Evolutionary conservation across 2,888 invertebrate species (phyloP).

Genomic region (Schizotus pectinicornis): DNA sequence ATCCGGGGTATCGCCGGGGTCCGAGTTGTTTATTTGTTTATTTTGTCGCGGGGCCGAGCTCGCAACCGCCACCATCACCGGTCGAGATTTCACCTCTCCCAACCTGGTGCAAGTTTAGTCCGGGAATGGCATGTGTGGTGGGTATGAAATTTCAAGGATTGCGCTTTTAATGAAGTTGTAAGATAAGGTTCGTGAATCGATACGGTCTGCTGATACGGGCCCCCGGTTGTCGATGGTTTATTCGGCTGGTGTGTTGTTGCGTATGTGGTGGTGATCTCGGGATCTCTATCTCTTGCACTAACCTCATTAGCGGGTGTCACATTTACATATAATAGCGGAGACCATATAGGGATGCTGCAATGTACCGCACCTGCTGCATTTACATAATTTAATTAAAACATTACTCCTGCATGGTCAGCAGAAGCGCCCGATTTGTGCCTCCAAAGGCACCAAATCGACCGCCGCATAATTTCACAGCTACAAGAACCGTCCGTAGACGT

Average conservation of each 20-base stretch:
- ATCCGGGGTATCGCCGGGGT: conserved; percentile 36
- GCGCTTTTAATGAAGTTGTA: conserved; percentile 43
- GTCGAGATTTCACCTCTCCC: too few species aligned
- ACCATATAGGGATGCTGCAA: conserved; percentile 40
- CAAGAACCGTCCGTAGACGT: too few species aligned
- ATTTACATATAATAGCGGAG: conserved; percentile 50
- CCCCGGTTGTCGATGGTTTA: conserved; percentile 36
- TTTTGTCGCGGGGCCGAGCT: too few species aligned
- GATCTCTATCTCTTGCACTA: conserved; percentile 45
- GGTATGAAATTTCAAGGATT: conserved; percentile 7
- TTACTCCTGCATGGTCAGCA: conserved; percentile 36
- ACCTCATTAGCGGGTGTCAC: conserved; percentile 52
- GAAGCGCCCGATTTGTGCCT: conserved; percentile 1
- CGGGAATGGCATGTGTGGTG: neutral
- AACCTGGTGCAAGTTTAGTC: too few species aligned
- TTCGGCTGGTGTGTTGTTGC: conserved; percentile 32
- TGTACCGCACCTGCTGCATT: conserved; percentile 40
- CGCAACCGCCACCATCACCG: too few species aligned
- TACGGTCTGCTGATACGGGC: conserved; percentile 34
- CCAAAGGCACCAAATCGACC: conserved; percentile 5
- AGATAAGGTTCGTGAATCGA: conserved; percentile 30
- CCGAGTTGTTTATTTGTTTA: conserved; percentile 12
- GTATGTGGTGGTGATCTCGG: conserved; percentile 43
- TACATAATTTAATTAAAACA: conserved; percentile 42
- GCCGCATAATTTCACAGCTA: neutral